Conservation (phyloP, 2,888 invertebrate genomes). For the Thereva unica region DNA sequence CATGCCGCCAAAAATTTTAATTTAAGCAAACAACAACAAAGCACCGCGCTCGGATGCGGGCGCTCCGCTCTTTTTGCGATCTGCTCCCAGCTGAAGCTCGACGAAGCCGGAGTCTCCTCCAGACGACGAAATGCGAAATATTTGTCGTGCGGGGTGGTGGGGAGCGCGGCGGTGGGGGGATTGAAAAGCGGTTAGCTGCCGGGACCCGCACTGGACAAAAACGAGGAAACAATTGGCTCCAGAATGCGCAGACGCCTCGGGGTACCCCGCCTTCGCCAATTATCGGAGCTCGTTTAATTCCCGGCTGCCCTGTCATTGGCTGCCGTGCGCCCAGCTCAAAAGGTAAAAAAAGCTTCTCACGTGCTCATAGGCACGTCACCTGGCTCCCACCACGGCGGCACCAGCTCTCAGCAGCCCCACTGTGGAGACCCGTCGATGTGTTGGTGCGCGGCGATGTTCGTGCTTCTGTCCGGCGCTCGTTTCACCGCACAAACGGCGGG, state of each 20-base stretch:
- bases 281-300: constrained; percentile 13
- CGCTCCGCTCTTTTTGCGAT: too few relatives aligned
- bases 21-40: neutral
- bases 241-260: constrained; percentile 28
- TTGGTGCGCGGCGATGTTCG: too few relatives aligned
- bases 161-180: neutral
- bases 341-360: constrained; percentile 30
- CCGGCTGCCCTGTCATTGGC: constrained; percentile 23
- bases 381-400: constrained; percentile 15
- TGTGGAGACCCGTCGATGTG: too few relatives aligned
- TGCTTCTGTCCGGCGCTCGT: too few relatives aligned
- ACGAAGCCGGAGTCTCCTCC: constrained; percentile 1
- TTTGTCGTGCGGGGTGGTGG: neutral
- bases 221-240: constrained; percentile 33
- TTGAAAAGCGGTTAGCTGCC: too few relatives aligned
- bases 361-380: constrained; percentile 29
- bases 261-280: constrained; percentile 33
- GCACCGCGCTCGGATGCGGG: too few relatives aligned
- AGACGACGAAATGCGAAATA: constrained; percentile 12
- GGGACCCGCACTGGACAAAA: constrained; percentile 2
- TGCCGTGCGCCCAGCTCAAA: constrained; percentile 23
- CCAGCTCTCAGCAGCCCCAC: neutral
- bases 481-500: too few relatives aligned
- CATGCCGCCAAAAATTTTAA: constrained; percentile 12
- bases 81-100: too few relatives aligned